Evolutionary conservation across 2,888 invertebrate species (phyloP).

Genomic region (Acronicta leporina): DNA sequence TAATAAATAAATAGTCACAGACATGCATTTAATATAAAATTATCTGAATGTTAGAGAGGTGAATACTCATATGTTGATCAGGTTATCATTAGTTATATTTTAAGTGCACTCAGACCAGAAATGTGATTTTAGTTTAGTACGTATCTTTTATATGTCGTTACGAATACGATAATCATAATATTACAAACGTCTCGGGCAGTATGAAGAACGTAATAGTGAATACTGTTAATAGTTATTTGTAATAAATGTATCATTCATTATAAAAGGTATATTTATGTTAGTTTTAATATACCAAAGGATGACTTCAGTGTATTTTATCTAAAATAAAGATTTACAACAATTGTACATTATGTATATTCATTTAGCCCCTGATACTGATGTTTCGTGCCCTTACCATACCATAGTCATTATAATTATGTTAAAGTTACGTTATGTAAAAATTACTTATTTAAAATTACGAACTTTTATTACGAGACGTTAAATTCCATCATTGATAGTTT

Average conservation of each 20-base stretch:
- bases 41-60: conserved; percentile 10
- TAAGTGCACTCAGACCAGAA: conserved; percentile 5
- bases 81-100: conserved; percentile 2
- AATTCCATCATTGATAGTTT: too few species aligned
- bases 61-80: conserved; percentile 27
- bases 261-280: neutral
- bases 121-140: conserved; percentile 26
- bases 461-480: too few species aligned
- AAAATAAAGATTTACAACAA: neutral
- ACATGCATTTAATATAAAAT: conserved; percentile 34
- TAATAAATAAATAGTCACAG: neutral
- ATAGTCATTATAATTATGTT: too few species aligned
- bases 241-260: neutral
- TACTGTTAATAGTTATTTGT: neutral
- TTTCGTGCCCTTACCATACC: too few species aligned
- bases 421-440: too few species aligned
- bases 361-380: neutral
- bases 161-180: neutral
- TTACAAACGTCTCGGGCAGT: neutral
- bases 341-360: neutral
- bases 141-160: neutral
- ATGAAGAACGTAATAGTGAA: neutral
- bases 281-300: conserved; percentile 19
- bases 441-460: too few species aligned
- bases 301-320: neutral